Evolutionary conservation across 2,113 vertebrate genomes (phyloP), one percentile per base, ranked within the genome.

Genomic region (Elanoides forficatus): DNA sequence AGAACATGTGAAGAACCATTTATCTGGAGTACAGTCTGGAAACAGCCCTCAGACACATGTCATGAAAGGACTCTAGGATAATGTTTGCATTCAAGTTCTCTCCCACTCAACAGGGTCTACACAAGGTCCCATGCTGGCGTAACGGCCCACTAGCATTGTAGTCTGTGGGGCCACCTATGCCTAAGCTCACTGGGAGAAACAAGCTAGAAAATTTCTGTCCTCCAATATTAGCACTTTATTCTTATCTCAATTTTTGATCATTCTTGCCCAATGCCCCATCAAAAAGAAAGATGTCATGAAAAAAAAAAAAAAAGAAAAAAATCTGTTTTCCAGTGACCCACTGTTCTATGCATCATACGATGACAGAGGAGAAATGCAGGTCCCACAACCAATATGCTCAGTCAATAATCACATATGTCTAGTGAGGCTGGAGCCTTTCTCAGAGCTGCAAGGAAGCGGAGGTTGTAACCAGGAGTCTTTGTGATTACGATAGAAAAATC

Each of bases 201-300:
- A 67, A 91, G 29, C 9, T 18, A 12, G 47, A 88, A 82, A 68
- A 63, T 26, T n/a, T 71, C 58, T 88, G 22, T 40, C 29, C n/a
- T 88, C 38, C 26, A 38, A 72, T 52, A 90, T 47, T 0, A 81
- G 25, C 2, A 1, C 0, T 0, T 36, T 70, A 30, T 5, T 22
- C 15, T 70, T 2, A n/a, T 53, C 27, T 47, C 36, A 62, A 48
- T 48, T 75, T 85, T 62, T 59, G 5, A 56, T 38, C 22, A 47
- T 50, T 72, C 83, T 88, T 90, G 42, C n/a, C 30, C 36, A 53
- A 42, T 25, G 4, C 1, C 9, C 8, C 21, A 78, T 8, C 38
- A 75, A 92, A 95, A 79, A 87, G 5, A 58, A 81, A 48, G 18
- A 47, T 6, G 12, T 79, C 9, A 43, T n/a, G 48, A 15, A 60